Evolutionary conservation across 2,888 invertebrate species (phyloP), one percentile per base, ranked within the genome.

Genomic region (Allygus modestus): DNA sequence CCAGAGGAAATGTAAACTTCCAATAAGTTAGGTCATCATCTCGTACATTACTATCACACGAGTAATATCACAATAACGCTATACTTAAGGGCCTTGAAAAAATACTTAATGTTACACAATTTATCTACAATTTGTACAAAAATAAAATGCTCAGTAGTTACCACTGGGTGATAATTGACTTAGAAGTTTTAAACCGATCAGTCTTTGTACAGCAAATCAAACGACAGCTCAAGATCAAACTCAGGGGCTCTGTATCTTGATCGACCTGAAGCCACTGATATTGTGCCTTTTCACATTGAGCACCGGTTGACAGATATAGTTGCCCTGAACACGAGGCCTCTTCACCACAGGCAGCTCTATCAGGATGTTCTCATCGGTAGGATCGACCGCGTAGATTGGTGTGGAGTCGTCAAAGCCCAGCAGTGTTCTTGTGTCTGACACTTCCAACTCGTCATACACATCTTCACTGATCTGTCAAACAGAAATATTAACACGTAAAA

Each of bases 381-480:
- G 75, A 17, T 83, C 83, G 15, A 58, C 54, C 0, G 58, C 75
- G 33, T 75, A 83, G 28, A 75, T 77, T 0, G 82, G 75, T 9
- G 73, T 73, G 23, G 75, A 28, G 11, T 82, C 65, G n/a, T 84
- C 77, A 33, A 84, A 54, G 20, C 84, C 82, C 31, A 84, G 73
- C 9, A 84, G 33, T 11, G 41, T 43, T 73, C 83, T 91, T 86
- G 92, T 93, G 86, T 95, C 95, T 87, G 95, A 94, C 86, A 94
- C 91, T 85, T 95, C 95, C 81, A 95, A 92, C 88, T 95, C 94
- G 89, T 96, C 96, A 89, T 95, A 71, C 11, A 71, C 71, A 37
- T 71, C 41, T 23, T 41, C 71, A 20, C 71, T 71, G 37, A 71
- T 71, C 37, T 71, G 71, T 20, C 1, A 71, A 1, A 37, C n/a